Evolutionary conservation across 1,140 invertebrate genomes (phyloP).

Genomic region (Diorhabda sublineata): DNA sequence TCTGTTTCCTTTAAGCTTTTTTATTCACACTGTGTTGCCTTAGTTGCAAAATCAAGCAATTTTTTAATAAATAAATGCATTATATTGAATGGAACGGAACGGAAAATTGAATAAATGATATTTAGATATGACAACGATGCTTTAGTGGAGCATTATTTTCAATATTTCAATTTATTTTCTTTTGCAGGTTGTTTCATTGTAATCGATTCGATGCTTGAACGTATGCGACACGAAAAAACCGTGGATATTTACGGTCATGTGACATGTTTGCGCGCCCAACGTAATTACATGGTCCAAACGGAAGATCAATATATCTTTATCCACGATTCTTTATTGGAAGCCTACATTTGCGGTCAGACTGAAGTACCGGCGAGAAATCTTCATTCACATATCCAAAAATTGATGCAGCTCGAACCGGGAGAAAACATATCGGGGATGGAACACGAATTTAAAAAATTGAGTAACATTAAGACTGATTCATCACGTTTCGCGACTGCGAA

Average conservation of each 20-base stretch:
- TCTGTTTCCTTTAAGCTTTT: too few species aligned
- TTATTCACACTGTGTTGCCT: too few species aligned
- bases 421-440: constrained; percentile 96
- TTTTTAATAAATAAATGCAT: too few species aligned
- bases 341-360: constrained; percentile 90
- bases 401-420: constrained; percentile 74
- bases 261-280: constrained; percentile 91
- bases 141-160: too few species aligned
- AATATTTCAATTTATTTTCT: background rate
- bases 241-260: constrained; percentile 99
- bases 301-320: constrained; percentile 99
- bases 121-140: too few species aligned
- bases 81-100: too few species aligned
- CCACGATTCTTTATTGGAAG: constrained; percentile 94
- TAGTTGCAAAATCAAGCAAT: too few species aligned
- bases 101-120: too few species aligned
- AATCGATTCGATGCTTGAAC: constrained; percentile 94
- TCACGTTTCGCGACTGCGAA: constrained; percentile 94
- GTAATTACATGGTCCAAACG: constrained; percentile 97
- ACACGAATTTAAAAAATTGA: constrained; percentile 95
- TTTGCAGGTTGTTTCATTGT: constrained; percentile 87
- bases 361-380: constrained; percentile 90
- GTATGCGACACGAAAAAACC: constrained; percentile 91
- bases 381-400: constrained; percentile 89
- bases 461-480: constrained; percentile 92